Evolutionary conservation across 2,797 vertebrate genomes (phyloP).

Genomic region (Decapterus maruadsi): DNA sequence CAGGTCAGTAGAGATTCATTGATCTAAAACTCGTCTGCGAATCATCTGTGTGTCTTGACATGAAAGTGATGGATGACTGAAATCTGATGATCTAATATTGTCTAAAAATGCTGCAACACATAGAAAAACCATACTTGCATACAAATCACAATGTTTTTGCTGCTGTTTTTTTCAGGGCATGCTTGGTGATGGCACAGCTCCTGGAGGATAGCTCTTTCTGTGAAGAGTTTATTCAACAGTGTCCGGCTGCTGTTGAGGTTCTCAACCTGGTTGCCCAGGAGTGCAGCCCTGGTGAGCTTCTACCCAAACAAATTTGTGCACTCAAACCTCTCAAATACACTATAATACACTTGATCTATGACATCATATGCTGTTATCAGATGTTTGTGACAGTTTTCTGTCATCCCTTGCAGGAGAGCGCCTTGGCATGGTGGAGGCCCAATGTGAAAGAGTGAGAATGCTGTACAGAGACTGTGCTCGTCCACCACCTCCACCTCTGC

Average conservation of each 20-base stretch:
- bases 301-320: background rate
- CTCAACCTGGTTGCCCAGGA: conserved; percentile 98
- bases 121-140: background rate
- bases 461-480: conserved; percentile 97
- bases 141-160: background rate
- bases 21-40: background rate
- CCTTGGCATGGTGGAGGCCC: conserved; percentile 94
- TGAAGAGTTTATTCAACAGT: conserved; percentile 99
- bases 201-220: conserved; percentile 99
- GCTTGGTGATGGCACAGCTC: conserved; percentile 99
- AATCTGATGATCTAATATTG: background rate
- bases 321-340: background rate
- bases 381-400: conserved; percentile 31
- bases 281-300: conserved; percentile 93
- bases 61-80: background rate
- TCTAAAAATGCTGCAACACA: background rate
- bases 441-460: conserved; percentile 97
- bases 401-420: conserved; percentile 89
- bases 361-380: background rate
- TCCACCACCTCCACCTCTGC: conserved; percentile 95
- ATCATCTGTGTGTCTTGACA: background rate
- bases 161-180: conserved; percentile 86
- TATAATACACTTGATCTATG: background rate
- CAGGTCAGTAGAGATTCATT: conserved; percentile 83
- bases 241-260: conserved; percentile 97